Percentiles rank a stretch among this genome's conserved stretches.
phyloP scores from a whole-genome alignment of 2,888 invertebrate genomes.

The Chironomus riparius region DNA sequence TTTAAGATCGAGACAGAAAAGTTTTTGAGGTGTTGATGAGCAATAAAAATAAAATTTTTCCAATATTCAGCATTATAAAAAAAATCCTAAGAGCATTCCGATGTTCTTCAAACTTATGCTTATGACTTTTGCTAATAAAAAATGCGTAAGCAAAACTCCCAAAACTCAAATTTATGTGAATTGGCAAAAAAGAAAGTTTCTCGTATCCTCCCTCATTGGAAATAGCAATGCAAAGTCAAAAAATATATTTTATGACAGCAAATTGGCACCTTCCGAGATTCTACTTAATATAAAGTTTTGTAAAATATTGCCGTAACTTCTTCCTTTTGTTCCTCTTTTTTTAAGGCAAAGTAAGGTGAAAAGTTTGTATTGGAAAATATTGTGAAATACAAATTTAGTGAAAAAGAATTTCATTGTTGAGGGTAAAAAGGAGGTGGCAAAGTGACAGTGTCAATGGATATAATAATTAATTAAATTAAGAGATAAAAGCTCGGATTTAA shows the following conservation, averaged over 20 bases:
- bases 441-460: no score
- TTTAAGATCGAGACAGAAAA: no score
- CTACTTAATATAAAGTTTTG: background rate
- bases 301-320: background rate
- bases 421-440: no score
- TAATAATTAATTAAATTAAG: no score
- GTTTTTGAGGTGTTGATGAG: background rate
- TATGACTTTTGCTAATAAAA: background rate
- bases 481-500: no score
- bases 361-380: no score
- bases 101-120: background rate
- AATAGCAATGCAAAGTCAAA: background rate
- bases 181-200: background rate
- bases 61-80: background rate
- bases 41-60: background rate
- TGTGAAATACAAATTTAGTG: no score
- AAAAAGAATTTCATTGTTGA: no score
- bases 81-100: background rate
- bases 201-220: background rate
- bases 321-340: background rate
- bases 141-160: background rate
- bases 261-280: conserved; percentile 3
- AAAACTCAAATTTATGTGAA: background rate
- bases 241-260: background rate
- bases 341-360: no score